Percentiles rank a stretch among this genome's conserved stretches.
Evolutionary conservation across 1,140 invertebrate genomes (phyloP).

Genomic region (Patella vulgata): DNA sequence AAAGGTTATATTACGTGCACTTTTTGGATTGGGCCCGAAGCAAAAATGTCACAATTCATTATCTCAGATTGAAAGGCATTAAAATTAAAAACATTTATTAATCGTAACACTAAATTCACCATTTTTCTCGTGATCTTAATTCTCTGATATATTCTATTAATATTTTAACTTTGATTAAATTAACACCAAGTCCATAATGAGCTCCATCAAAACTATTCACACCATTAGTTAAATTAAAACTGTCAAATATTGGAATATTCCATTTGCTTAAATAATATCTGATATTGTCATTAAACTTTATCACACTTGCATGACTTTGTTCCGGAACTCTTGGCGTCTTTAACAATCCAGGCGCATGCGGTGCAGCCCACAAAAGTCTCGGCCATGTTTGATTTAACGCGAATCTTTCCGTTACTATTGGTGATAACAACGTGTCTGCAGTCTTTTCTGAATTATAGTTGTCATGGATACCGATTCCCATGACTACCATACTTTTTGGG

Average conservation of each 20-base stretch:
- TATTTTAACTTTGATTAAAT: slow-evolving; percentile 26
- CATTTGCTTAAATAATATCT: neutral
- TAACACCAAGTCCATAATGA: slow-evolving; percentile 30
- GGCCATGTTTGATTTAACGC: slow-evolving; percentile 6
- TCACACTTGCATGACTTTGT: slow-evolving; percentile 18
- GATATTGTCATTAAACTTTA: slow-evolving; percentile 15
- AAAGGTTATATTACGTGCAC: neutral
- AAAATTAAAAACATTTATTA: no score
- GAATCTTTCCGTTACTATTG: neutral
- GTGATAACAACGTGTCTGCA: neutral
- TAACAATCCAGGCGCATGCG: slow-evolving; percentile 29
- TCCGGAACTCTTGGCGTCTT: slow-evolving; percentile 19
- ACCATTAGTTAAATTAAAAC: slow-evolving; percentile 22
- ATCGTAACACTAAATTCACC: neutral
- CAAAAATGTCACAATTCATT: no score
- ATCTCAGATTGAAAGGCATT: neutral
- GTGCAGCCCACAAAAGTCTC: slow-evolving; percentile 18
- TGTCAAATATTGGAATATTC: slow-evolving; percentile 25
- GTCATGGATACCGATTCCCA: slow-evolving; percentile 24
- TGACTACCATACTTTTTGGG: slow-evolving; percentile 4
- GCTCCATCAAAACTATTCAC: slow-evolving; percentile 32
- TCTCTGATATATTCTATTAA: slow-evolving; percentile 27
- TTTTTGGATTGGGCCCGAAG: no score
- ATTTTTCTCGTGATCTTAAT: neutral
- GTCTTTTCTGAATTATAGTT: slow-evolving; percentile 2